Conservation (phyloP, 1,140 invertebrate genomes). For the Maconellicoccus hirsutus region DNA sequence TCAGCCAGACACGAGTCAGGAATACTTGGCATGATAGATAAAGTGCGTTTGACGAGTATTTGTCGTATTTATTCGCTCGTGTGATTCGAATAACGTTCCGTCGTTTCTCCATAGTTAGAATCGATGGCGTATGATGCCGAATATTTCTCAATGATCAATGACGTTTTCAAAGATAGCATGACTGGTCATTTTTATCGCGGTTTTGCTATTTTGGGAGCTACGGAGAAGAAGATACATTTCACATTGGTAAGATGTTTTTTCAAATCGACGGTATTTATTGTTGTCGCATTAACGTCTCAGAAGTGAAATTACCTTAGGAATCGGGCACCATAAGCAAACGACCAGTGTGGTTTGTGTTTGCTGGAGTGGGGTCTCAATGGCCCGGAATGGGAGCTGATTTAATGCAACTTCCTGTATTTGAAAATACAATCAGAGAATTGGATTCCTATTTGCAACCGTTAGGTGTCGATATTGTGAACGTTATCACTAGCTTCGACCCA, state of each 20-base stretch:
- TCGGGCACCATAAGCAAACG: constrained; percentile 30
- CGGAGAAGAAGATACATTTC: not conserved
- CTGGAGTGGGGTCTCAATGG: constrained; percentile 62
- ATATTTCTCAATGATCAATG: constrained; percentile 37
- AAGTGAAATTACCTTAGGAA: constrained; percentile 15
- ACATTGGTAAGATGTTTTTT: not conserved
- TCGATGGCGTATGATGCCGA: constrained; percentile 33
- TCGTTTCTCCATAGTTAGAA: constrained; percentile 16
- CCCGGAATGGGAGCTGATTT: constrained; percentile 46
- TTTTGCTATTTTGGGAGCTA: constrained; percentile 36
- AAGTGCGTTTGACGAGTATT: constrained; percentile 21
- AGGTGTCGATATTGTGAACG: constrained; percentile 46
- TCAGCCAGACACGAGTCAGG: constrained; percentile 30
- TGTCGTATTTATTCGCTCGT: not conserved
- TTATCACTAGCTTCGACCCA: constrained; percentile 45
- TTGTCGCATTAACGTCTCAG: no score
- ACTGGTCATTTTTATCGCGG: constrained; percentile 38
- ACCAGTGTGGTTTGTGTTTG: constrained; percentile 52
- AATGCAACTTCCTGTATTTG: constrained; percentile 52
- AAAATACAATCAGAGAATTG: constrained; percentile 45
- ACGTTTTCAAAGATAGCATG: constrained; percentile 34
- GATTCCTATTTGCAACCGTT: constrained; percentile 42
- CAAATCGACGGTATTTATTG: no score
- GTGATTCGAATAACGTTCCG: not conserved
- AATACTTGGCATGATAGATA: constrained; percentile 28